Evolutionary conservation across 2,888 invertebrate species (phyloP), one percentile per base, ranked within the genome.

Genomic region (Heliconius sara): DNA sequence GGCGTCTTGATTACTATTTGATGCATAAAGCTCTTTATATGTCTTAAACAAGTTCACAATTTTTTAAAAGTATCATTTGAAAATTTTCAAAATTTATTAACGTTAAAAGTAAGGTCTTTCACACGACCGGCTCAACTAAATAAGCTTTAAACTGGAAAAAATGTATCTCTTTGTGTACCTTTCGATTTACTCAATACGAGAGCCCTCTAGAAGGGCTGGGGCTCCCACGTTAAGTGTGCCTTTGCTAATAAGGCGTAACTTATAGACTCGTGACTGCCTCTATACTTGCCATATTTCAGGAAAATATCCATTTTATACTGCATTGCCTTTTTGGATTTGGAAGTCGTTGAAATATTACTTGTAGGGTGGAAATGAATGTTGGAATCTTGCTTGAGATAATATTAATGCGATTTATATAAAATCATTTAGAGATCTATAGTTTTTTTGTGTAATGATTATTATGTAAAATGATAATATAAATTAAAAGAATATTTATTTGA

Each of bases 161-260:
- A 74, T 68, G 89, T 91, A 91, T 27, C 27, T 27, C 90, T 92
- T 91, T 91, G 89, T 92, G 91, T 92, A 92, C 91, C 91, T 93
- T 94, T 92, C 92, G 91, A 93, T 93, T 93, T 92, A 91, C 90
- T 90, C 90, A 90, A 89, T 90, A 91, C 89, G 89, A 93, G 92
- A 88, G 90, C 92, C 89, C 91, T 92, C 86, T 85, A 90, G 88
- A 91, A 91, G 92, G 92, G 92, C 91, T 92, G 89, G 88, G 90
- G 90, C 90, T 92, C 91, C 92, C 63, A 43, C 25, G 77, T 60
- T 66, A 79, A 80, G 79, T 80, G 76, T 81, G 80, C 71, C 75
- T 81, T 81, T 81, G 80, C 81, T 90, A 93, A 93, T 93, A 93
- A 92, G 90, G 93, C 93, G 93, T 92, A 91, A 92, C 92, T 85